Base-by-base conservation (phyloP, 2,888 invertebrate species). In the Andrena haemorrhoa region DNA sequence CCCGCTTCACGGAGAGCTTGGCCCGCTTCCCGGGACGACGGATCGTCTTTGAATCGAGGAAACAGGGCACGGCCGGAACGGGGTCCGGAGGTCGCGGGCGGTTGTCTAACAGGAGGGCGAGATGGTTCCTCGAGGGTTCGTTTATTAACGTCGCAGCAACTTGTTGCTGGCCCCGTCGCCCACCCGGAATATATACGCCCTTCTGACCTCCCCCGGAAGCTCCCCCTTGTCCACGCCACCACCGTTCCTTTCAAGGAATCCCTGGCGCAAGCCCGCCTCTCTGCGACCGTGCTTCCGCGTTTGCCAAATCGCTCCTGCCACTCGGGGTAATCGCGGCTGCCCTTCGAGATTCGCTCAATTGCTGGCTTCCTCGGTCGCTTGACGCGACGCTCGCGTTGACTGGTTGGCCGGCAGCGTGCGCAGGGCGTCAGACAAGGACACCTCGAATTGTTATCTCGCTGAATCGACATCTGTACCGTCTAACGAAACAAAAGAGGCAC, bases 71-170 rank as follows among this genome's bases (percentile, higher is more conserved):
- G 41, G 41, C 56, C 56, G 10, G 56, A 26, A 20, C 56, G 56
- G 23, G 56, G 69, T n/a, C 41, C 41, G 35, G 41, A 58, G 70
- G 56, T 33, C 49, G 53, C 2, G 7, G 26, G 12, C 47, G 77
- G 81, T 86, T 83, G 82, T 83, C 61, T 63, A 74, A 70, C 56
- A 47, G 78, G 63, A 68, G 77, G 10, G 71, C 71, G 78, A 88
- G 84, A 85, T 83, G 89, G 82, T 86, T 89, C 85, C 88, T 91
- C 86, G 89, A 89, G 88, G 89, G 90, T 91, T 92, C 92, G 91
- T 92, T 92, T 92, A 91, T 92, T 92, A 92, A 89, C 89, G 90
- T 88, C 84, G 84, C 91, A 86, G 92, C 92, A 92, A 92, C 92
- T 92, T 92, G 92, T 92, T 92, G 92, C 91, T 89, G 91, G 86